Base-by-base conservation (phyloP, 2,113 vertebrate genomes). In the Fulmarus glacialis region DNA sequence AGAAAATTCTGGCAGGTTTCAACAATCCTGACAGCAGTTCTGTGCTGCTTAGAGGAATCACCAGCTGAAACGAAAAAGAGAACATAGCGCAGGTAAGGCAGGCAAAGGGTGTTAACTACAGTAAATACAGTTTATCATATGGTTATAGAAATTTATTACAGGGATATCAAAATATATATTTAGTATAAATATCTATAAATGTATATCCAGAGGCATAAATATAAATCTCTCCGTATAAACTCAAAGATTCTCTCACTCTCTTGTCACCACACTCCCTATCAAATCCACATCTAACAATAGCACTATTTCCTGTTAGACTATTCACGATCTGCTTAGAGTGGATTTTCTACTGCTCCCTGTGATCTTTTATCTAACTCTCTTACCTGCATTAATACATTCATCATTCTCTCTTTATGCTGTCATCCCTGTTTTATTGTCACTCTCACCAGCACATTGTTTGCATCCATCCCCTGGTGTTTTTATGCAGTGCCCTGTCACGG, bases 161-260 rank as follows among this genome's bases (percentile, higher is more conserved):
- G 22, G 38, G 62, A 77, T 93, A 96, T 95, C 73, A 93, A 96
- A 96, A 93, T 92, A 96, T 60, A 79, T 95, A 89, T 97, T 95
- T 96, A 66, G 80, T 58, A 87, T 87, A 94, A 95, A 96, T 95
- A 95, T 89, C 95, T 93, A 82, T 97, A 94, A 95, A 93, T 95
- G 86, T 95, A 38, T 93, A 95, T 91, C 45, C 64, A 91, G 74
- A 85, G 67, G 42, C 78, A 88, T 97, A 94, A 96, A 96, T 87
- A 97, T 96, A 96, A 96, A 96, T 96, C 70, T 96, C 24, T 92
- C 27, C 53, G 27, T 22, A 88, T 70, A 90, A 91, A 87, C 32
- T 32, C 53, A 85, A 64, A 93, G 53, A 68, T 89, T 96, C 70
- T 90, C 86, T 89, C 64, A n/a, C 77, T 79, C 48, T 73, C 80